phyloP scores from a whole-genome alignment of 2,888 invertebrate genomes.

The Sepiola atlantica region DNA sequence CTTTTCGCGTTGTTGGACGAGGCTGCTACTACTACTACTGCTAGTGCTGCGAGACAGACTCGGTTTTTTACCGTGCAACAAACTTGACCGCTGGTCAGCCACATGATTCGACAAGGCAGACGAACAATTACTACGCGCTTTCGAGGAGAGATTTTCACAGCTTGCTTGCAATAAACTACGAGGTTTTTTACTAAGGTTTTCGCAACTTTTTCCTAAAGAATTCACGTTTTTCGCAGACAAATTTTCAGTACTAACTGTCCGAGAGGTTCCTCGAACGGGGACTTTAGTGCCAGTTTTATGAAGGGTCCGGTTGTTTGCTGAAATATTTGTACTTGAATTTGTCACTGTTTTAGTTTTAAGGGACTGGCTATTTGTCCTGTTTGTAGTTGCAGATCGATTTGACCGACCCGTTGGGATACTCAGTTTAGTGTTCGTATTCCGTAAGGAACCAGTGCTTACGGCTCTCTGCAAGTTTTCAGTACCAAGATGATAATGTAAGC shows the following conservation, averaged over 20 bases:
- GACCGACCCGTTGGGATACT: conserved; percentile 38
- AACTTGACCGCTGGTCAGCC: background rate
- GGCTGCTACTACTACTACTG: background rate
- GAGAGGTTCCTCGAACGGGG: background rate
- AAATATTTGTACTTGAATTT: conserved; percentile 22
- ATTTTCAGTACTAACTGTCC: conserved; percentile 32
- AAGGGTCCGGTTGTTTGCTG: background rate
- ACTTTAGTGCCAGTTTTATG: background rate
- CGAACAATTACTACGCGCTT: background rate
- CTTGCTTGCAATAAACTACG: background rate
- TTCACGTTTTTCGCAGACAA: background rate
- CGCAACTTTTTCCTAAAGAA: conserved; percentile 40
- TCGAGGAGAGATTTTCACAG: conserved; percentile 39
- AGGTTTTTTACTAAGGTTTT: background rate
- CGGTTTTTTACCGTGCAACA: conserved; percentile 34
- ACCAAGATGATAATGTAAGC: background rate
- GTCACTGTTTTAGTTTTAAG: background rate
- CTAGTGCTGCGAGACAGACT: background rate
- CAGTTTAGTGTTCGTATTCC: background rate
- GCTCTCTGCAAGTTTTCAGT: conserved; percentile 40
- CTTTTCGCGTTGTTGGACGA: conserved; percentile 23
- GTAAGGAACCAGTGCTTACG: conserved; percentile 35
- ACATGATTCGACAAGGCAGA: background rate
- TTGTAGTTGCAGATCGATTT: background rate
- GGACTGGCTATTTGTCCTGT: background rate